Evolutionary conservation across 2,113 vertebrate genomes (phyloP), one percentile per base, ranked within the genome.

Genomic region (Macroglossus sobrinus): DNA sequence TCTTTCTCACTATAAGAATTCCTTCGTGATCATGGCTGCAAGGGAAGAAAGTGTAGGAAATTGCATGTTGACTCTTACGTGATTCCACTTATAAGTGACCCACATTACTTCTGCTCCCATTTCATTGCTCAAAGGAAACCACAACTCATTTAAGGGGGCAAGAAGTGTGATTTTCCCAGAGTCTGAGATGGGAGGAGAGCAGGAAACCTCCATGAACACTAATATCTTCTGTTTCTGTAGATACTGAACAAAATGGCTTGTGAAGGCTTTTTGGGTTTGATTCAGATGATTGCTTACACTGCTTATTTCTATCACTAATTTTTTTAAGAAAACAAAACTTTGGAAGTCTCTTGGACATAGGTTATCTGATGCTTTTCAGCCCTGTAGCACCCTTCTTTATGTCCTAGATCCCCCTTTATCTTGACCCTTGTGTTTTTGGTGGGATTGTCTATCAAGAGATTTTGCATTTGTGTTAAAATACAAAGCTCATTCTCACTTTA

Each of bases 211-310:
- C 50, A 10, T 16, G 38, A 55, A 14, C 38, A 19, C 5, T 2
- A 68, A 59, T 11, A 2, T 40, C 64, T 38, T 47, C 35, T 35
- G 0, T 13, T 11, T 64, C 72, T 7, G 0, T 11, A 16, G 38
- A n/a, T 24, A 22, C 7, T 7, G 43, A 50, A 26, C 59, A 63
- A 24, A 64, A 47, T 26, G 47, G 24, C 11, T 50, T 26, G 14
- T 13, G 43, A 50, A 53, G 1, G 30, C 43, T 50, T 4, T 0
- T 5, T 12, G 21, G 30, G 28, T 16, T 28, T 3, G 2, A 30
- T 22, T 33, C 50, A 75, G 43, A 3, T n/a, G n/a, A 4, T 45
- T 14, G 3, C 22, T 63, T 7, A n/a, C 12, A 59, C 7, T 40
- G 55, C 28, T 35, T 40, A 22, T 68, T 84, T 19, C 79, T 50